Evolutionary conservation across 2,888 invertebrate genomes (phyloP).

Genomic region (Dicycla oo): DNA sequence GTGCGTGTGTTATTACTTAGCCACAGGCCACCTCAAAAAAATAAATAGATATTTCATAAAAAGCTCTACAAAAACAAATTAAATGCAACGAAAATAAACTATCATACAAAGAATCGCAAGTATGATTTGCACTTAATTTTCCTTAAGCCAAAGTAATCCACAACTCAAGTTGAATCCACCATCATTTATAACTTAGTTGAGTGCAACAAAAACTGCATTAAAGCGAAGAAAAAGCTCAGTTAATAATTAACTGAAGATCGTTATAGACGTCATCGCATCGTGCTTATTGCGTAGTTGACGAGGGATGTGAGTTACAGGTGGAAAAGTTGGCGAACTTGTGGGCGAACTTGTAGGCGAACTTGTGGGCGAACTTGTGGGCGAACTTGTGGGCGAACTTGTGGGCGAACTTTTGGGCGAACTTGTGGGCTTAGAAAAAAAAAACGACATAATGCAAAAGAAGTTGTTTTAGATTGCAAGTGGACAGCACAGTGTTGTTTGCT

Average conservation of each 20-base stretch:
- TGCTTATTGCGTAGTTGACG: slow-evolving; percentile 50
- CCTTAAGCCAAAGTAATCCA: slow-evolving; percentile 7
- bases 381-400: no score
- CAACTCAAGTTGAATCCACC: slow-evolving; percentile 2
- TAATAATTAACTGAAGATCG: slow-evolving; percentile 53
- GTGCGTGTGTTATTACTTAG: no score
- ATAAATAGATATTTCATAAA: no score
- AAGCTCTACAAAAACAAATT: neutral
- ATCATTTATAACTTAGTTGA: slow-evolving; percentile 47
- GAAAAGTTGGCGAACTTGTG: slow-evolving; percentile 5
- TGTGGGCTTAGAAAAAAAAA: neutral
- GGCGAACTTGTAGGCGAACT: no score
- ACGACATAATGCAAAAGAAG: no score
- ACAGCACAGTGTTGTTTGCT: no score
- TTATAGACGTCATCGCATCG: slow-evolving; percentile 52
- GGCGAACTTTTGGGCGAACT: no score
- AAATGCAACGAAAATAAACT: neutral
- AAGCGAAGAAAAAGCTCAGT: slow-evolving; percentile 52
- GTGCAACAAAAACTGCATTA: slow-evolving; percentile 55
- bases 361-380: no score
- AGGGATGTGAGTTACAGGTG: neutral
- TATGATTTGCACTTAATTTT: neutral
- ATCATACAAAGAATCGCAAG: neutral
- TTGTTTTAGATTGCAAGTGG: no score
- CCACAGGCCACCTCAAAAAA: no score